Evolutionary conservation across 2,797 vertebrate species (phyloP).

Genomic region (Mycteria americana): DNA sequence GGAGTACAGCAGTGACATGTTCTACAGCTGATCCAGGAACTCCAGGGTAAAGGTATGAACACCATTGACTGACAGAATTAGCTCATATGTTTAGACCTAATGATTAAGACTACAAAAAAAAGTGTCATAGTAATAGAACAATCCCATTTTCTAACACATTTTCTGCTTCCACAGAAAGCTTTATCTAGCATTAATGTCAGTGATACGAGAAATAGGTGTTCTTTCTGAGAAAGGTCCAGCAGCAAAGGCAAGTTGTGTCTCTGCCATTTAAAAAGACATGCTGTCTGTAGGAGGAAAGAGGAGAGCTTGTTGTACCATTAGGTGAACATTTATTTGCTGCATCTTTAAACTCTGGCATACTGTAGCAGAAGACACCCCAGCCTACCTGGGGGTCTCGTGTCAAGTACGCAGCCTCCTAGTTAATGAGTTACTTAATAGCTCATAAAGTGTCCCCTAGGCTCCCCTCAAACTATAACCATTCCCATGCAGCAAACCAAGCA

Average conservation of each 20-base stretch:
- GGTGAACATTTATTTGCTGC: not conserved
- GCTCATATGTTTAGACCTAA: not conserved
- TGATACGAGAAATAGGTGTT: not conserved
- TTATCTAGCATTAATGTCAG: not conserved
- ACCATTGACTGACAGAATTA: not conserved
- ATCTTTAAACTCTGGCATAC: conserved; percentile 3
- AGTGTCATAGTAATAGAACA: not conserved
- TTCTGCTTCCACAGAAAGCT: not conserved
- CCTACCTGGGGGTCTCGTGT: not conserved
- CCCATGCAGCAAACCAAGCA: not conserved
- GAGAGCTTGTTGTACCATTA: not conserved
- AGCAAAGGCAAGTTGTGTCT: not conserved
- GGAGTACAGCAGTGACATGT: not conserved
- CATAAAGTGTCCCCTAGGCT: conserved; percentile 4
- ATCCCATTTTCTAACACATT: not conserved
- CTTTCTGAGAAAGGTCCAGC: not conserved
- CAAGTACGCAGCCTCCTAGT: not conserved
- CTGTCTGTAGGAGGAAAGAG: not conserved
- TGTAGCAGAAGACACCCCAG: not conserved
- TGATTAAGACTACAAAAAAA: not conserved
- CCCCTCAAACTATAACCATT: conserved; percentile 4
- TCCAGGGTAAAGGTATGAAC: not conserved
- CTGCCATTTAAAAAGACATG: not conserved
- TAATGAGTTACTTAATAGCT: conserved; percentile 56
- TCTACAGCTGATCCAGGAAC: not conserved